Conservation (phyloP, 2,888 invertebrate genomes). For the Stenichneumon culpator region DNA sequence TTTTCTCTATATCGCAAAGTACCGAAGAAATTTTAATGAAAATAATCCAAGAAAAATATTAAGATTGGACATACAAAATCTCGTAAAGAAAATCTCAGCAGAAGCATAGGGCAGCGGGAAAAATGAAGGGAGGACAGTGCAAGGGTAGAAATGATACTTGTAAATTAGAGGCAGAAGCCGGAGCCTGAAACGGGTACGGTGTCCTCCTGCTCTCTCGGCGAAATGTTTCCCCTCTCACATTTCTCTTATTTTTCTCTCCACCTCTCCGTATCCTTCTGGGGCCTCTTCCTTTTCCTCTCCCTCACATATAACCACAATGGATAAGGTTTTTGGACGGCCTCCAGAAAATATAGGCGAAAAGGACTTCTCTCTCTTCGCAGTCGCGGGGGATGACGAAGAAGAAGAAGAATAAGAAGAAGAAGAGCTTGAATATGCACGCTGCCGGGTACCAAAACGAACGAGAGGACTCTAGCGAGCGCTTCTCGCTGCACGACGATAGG, state of each 20-base stretch:
- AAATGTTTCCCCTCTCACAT: slow-evolving; percentile 65
- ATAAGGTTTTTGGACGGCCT: slow-evolving; percentile 83
- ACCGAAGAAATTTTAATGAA: not conserved
- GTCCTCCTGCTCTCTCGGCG: slow-evolving; percentile 72
- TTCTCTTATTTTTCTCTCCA: slow-evolving; percentile 50
- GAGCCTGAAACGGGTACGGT: slow-evolving; percentile 67
- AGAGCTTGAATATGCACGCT: slow-evolving; percentile 77
- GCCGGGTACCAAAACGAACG: slow-evolving; percentile 77
- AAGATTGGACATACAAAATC: slow-evolving; percentile 8
- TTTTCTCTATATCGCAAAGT: not conserved
- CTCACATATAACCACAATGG: slow-evolving; percentile 79
- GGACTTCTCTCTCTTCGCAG: slow-evolving; percentile 42
- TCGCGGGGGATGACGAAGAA: slow-evolving; percentile 61
- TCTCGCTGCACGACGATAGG: slow-evolving; percentile 78
- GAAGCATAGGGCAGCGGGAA: slow-evolving; percentile 35
- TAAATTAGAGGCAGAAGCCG: slow-evolving; percentile 74
- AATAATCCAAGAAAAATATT: slow-evolving; percentile 5
- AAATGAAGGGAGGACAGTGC: slow-evolving; percentile 56
- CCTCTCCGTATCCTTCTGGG: slow-evolving; percentile 55
- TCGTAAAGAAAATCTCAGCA: slow-evolving; percentile 13
- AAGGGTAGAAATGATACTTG: slow-evolving; percentile 75
- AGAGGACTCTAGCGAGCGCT: slow-evolving; percentile 71
- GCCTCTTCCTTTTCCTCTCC: slow-evolving; percentile 30
- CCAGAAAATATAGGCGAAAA: slow-evolving; percentile 82
- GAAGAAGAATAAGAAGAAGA: slow-evolving; percentile 53